Evolutionary conservation across 2,113 vertebrate species (phyloP), one percentile per base, ranked within the genome.

Genomic region (Procavia capensis): DNA sequence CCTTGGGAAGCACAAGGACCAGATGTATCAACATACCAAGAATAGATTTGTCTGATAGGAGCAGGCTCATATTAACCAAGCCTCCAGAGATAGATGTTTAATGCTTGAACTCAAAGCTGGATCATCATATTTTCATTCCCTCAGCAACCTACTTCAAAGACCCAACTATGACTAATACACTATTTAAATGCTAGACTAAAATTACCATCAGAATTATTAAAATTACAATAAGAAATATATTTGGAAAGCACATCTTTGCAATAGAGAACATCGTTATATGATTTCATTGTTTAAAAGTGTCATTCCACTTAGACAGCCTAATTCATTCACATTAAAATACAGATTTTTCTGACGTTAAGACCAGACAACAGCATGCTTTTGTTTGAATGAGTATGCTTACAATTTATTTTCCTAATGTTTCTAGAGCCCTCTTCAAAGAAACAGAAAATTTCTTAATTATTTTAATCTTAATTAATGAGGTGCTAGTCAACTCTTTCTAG

Each of bases 1-100:
- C 68, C 34, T 74, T 91, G 80, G 87, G 39, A 94, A 93, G 80
- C 84, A 43, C 76, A 84, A 66, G 79, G 29, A 54, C 72, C 91
- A 81, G 41, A 72, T 95, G 50, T 70, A 96, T 96, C 96, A 96
- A 96, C 90, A 92, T 39, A 16, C 80, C 84, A 94, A 95, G 96
- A 96, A 97, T 95, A 96, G 95, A 94, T 81, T 59, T 66, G 80
- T 87, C 70, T 90, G 84, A 45, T 16, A 43, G 82, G 90, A 94
- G 43, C 50, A 92, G 80, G n/a, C 39, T 91, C 90, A 61, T 85
- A 96, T 95, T 97, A 97, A 76, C 70, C 34, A 94, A 90, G n/a
- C 81, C 95, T 22, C 50, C 50, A 90, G 87, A 96, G 96, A 96
- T 92, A 97, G 92, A 92, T 94, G 87, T 95, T 95, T 91, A 94